A percentile compares a stretch with the other conserved stretches of the same genome.
These are phyloP conservation scores for Erpetoichthys calabaricus DNA, from an alignment of 2,797 vertebrate genomes.

Conservation along the genomic window DNA sequence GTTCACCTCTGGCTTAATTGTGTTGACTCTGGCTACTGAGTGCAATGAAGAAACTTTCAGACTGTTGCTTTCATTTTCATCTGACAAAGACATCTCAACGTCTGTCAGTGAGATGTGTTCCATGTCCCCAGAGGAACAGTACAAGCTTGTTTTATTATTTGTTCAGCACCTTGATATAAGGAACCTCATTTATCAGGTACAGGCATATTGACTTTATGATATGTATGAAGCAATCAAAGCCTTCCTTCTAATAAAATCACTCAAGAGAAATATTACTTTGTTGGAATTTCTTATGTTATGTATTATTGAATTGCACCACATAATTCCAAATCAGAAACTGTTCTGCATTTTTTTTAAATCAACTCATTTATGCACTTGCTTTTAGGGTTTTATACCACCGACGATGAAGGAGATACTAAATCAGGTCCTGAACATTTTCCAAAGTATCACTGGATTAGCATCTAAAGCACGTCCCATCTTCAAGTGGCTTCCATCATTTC, in stretches of 20 bases:
- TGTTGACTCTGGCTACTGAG: slow-evolving; percentile 20
- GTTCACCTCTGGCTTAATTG: slow-evolving; percentile 24
- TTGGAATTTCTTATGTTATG: not conserved
- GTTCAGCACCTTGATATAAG: slow-evolving; percentile 28
- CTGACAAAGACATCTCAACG: slow-evolving; percentile 9
- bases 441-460: slow-evolving; percentile 30
- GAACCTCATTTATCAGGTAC: slow-evolving; percentile 37
- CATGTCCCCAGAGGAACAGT: slow-evolving; percentile 23
- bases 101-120: slow-evolving; percentile 29
- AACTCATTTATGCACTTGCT: not conserved
- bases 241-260: not conserved
- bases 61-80: slow-evolving; percentile 29
- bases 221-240: not conserved
- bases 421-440: slow-evolving; percentile 30
- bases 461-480: slow-evolving; percentile 22
- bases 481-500: slow-evolving; percentile 26
- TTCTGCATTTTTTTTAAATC: not conserved
- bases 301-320: not conserved
- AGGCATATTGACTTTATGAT: not conserved
- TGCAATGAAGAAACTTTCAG: slow-evolving; percentile 31
- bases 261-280: not conserved
- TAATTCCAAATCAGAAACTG: not conserved
- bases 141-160: slow-evolving; percentile 20
- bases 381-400: slow-evolving; percentile 19
- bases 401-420: slow-evolving; percentile 23